These are phyloP conservation scores for Drosophila kambysellisi DNA, from an alignment of 2,888 invertebrate genomes.

Conservation along the genomic window DNA sequence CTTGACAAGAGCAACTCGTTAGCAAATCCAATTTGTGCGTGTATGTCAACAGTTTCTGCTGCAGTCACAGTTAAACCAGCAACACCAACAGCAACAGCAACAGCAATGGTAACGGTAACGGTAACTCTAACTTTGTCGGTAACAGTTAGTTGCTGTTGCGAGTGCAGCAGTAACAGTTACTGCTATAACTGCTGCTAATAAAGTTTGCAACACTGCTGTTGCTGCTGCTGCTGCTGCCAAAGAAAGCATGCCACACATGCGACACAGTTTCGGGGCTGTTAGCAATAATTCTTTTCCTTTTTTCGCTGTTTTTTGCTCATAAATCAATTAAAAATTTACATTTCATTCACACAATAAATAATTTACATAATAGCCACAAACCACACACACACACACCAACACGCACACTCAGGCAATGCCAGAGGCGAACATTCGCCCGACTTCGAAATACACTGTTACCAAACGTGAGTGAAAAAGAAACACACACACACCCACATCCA, in stretches of 20 bases:
- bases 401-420: conserved; percentile 3
- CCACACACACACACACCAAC: conserved; percentile 26
- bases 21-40: conserved; percentile 79
- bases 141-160: conserved; percentile 27
- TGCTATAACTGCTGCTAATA: conserved; percentile 22
- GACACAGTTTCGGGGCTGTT: conserved; percentile 53
- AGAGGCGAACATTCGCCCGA: neutral
- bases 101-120: conserved; percentile 29
- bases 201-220: conserved; percentile 17
- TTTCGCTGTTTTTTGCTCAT: conserved; percentile 17
- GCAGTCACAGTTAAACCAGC: conserved; percentile 42
- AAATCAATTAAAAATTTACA: conserved; percentile 76
- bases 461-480: neutral
- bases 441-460: conserved; percentile 1
- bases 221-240: conserved; percentile 6
- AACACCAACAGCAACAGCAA: conserved; percentile 20
- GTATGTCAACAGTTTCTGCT: conserved; percentile 69
- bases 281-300: neutral
- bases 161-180: conserved; percentile 9
- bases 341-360: conserved; percentile 70
- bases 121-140: conserved; percentile 5
- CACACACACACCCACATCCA: too few species aligned
- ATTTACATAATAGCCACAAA: conserved; percentile 66
- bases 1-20: conserved; percentile 54
- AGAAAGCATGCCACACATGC: conserved; percentile 33